A percentile compares a stretch with the other conserved stretches of the same genome.
phyloP scores from a whole-genome alignment of 2,113 vertebrate species.

The Notothenia coriiceps region DNA sequence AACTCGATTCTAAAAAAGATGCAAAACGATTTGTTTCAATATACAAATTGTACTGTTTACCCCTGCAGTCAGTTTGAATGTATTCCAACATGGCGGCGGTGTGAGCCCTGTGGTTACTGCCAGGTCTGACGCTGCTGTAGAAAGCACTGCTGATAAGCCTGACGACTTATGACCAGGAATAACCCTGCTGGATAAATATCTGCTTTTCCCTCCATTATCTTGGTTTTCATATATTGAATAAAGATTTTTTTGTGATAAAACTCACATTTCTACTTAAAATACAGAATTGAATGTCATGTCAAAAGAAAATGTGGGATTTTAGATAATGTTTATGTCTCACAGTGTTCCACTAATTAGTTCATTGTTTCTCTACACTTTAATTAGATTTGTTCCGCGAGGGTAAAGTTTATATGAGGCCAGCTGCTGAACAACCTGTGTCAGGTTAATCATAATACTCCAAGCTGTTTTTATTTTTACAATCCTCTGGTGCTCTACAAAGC shows the following conservation, averaged over 20 bases:
- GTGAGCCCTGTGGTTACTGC: constrained; percentile 15
- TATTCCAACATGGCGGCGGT: not conserved
- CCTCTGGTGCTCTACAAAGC: not conserved
- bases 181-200: constrained; percentile 14
- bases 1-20: not conserved
- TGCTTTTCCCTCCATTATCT: constrained; percentile 11
- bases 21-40: not conserved
- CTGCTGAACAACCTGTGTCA: not conserved
- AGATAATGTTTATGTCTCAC: not conserved
- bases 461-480: not conserved
- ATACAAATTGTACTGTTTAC: not conserved
- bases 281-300: constrained; percentile 2
- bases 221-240: constrained; percentile 26
- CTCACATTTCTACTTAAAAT: not conserved
- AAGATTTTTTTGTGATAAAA: constrained; percentile 8
- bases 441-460: not conserved
- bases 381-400: not conserved
- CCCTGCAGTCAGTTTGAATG: constrained; percentile 18
- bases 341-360: not conserved
- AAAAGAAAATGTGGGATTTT: not conserved
- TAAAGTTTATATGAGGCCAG: not conserved
- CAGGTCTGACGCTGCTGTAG: constrained; percentile 33
- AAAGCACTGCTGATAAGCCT: constrained; percentile 40
- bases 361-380: not conserved
- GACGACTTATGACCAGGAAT: constrained; percentile 22